Evolutionary conservation across 2,888 invertebrate genomes (phyloP), one percentile per base, ranked within the genome.

Genomic region (Agonopterix alstromeriana): DNA sequence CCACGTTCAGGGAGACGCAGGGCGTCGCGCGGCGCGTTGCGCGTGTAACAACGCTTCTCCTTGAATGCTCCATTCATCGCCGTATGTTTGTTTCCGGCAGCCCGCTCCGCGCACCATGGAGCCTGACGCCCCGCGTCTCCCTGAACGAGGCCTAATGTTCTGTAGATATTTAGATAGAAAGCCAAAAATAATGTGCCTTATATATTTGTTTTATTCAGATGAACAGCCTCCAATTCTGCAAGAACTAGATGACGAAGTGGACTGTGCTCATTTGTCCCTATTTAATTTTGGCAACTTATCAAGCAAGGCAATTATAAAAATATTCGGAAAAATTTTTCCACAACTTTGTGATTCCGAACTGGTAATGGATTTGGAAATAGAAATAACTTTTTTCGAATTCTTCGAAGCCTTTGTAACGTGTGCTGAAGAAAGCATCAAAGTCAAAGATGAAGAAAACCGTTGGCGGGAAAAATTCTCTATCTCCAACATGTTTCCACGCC

Each of bases 331-430:
- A 10, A 78, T 91, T 53, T 92, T 92, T 61, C 91, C 91, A 7
- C 68, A 73, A 51, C 68, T 92, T 35, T 70, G 62, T 44, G 57
- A 68, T 8, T 60, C 56, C 1, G 65, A 68, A 8, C 66, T 73
- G 49, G 80, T 91, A 43, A 73, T 89, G 56, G 64, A 90, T 58
- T 75, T 91, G 50, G 77, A 90, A 46, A 82, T 91, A 57, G 70
- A 87, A 58, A 64, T 92, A 42, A 89, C 90, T 1, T 92, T 92
- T 69, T 84, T 90, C 35, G 92, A 92, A 71, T 92, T 92, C 70
- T 91, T 91, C 56, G 91, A 92, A 70, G 84, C 84, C 10, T 74
- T 92, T 47, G 53, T 91, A 10, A 62, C 67, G 1, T 89, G 90
- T 56, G 67, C 80, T 1, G 74, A 82, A 46, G 74, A 81, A 60